phyloP scores from a whole-genome alignment of 2,797 vertebrate species.

The Buceros bicornis region DNA sequence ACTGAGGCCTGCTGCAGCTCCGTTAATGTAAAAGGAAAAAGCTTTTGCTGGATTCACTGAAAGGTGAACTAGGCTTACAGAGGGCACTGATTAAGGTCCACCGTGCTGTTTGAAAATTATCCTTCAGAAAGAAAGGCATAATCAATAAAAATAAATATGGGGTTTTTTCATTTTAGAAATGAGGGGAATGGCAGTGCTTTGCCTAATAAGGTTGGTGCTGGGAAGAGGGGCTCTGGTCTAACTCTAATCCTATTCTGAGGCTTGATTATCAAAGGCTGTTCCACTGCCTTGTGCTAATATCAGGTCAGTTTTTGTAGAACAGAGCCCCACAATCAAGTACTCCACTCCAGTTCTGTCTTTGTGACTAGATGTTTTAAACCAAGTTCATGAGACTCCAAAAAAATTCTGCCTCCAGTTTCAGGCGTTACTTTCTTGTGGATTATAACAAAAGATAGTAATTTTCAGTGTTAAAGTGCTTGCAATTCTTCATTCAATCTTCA shows the following conservation, averaged over 20 bases:
- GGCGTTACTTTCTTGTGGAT: neutral
- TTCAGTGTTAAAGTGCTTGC: neutral
- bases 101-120: neutral
- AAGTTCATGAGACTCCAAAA: neutral
- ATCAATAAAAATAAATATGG: neutral
- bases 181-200: neutral
- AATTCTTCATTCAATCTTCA: neutral
- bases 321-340: neutral
- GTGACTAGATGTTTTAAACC: neutral
- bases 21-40: neutral
- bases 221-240: neutral
- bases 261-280: neutral
- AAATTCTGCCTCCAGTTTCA: neutral
- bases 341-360: neutral
- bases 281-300: neutral
- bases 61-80: neutral
- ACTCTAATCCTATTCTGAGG: neutral
- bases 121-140: neutral
- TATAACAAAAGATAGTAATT: neutral
- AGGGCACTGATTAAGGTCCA: neutral
- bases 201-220: neutral
- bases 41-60: neutral
- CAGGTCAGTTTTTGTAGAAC: neutral
- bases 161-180: neutral
- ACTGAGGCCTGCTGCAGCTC: neutral